These are phyloP conservation scores for Nemoura dubitans DNA, from an alignment of 2,888 invertebrate species.

Conservation along the genomic window DNA sequence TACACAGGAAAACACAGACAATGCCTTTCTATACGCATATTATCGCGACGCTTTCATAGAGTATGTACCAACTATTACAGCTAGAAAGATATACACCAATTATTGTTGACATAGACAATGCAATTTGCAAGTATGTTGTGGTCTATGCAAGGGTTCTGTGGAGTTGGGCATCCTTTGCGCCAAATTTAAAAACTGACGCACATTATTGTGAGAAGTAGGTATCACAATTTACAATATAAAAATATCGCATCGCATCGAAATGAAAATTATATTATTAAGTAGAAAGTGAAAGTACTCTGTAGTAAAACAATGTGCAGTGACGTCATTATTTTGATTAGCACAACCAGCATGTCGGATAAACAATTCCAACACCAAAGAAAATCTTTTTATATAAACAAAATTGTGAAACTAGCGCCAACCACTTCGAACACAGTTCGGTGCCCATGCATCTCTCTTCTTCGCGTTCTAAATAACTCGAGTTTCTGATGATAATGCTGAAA, in stretches of 20 bases:
- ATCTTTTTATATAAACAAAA: neutral
- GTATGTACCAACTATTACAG: too few species aligned
- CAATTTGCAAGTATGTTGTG: too few species aligned
- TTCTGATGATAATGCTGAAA: too few species aligned
- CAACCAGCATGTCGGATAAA: neutral
- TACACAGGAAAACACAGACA: too few species aligned
- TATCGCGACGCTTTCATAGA: too few species aligned
- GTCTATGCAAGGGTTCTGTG: too few species aligned
- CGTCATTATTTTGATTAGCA: constrained; percentile 12
- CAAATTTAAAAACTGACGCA: too few species aligned
- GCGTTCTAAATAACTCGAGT: neutral
- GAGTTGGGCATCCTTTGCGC: too few species aligned
- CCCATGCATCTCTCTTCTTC: neutral
- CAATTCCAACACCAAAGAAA: neutral
- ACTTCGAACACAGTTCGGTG: neutral
- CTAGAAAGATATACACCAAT: too few species aligned
- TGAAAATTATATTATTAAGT: constrained; percentile 4
- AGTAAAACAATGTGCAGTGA: neutral
- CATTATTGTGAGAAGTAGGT: neutral
- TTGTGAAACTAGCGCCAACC: constrained; percentile 24
- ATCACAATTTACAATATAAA: neutral
- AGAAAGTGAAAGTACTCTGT: constrained; percentile 7
- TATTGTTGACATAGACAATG: too few species aligned
- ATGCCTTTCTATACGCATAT: too few species aligned
- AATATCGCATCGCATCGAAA: constrained; percentile 17